phyloP scores from a whole-genome alignment of 2,888 invertebrate species.

The Myathropa florea region DNA sequence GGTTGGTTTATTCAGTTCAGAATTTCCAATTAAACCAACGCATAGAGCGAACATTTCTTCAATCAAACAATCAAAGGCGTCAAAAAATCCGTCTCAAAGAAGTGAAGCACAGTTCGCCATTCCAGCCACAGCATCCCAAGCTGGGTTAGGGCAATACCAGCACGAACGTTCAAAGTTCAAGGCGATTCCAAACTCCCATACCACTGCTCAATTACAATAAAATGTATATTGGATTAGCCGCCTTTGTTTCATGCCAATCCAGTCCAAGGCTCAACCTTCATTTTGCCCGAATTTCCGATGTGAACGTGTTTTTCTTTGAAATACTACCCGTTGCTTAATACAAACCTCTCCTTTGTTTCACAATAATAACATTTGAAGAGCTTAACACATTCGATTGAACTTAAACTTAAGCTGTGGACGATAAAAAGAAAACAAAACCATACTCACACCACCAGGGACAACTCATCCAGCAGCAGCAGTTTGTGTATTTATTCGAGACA shows the following conservation, averaged over 20 bases:
- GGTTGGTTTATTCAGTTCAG: too few species aligned
- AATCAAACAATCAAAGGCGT: too few species aligned
- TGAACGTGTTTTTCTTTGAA: background rate
- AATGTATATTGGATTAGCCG: background rate
- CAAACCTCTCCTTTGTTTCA: slow-evolving; percentile 6
- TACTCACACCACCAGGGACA: slow-evolving; percentile 3
- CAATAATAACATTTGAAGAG: slow-evolving; percentile 7
- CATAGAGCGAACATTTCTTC: too few species aligned
- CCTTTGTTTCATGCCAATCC: background rate
- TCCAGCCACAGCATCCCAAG: background rate
- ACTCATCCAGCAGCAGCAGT: background rate
- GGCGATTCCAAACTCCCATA: background rate
- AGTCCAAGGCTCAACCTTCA: background rate
- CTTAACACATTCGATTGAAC: slow-evolving; percentile 30
- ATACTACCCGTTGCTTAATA: background rate
- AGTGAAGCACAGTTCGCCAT: too few species aligned
- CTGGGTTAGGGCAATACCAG: background rate
- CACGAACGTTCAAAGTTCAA: background rate
- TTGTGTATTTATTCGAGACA: slow-evolving; percentile 15
- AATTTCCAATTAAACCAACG: too few species aligned
- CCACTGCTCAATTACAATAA: background rate
- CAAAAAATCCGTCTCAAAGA: too few species aligned
- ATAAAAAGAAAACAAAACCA: background rate
- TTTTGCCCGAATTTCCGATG: background rate
- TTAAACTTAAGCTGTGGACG: background rate